These are phyloP conservation scores for Temnothorax longispinosus DNA, from an alignment of 1,140 invertebrate genomes.

Conservation along the genomic window DNA sequence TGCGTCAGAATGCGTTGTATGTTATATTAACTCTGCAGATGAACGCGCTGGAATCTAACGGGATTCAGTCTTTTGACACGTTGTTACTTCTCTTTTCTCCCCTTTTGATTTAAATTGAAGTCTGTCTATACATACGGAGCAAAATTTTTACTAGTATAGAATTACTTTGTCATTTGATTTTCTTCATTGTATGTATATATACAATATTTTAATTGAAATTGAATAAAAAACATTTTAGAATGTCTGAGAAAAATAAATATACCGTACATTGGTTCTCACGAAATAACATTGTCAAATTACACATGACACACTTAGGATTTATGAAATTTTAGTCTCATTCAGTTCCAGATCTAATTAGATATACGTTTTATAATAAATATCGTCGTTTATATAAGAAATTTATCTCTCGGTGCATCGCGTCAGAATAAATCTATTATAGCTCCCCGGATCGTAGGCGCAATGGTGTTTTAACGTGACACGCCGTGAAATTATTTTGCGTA, in stretches of 20 bases:
- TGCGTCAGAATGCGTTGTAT: neutral
- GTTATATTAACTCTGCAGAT: neutral
- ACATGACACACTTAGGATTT: too few relatives aligned
- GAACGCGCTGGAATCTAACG: neutral
- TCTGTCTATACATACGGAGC: neutral
- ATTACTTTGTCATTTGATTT: neutral
- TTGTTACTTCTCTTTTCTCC: neutral
- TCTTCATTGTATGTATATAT: too few relatives aligned
- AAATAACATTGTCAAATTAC: neutral
- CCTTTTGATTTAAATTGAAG: neutral
- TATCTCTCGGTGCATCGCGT: neutral
- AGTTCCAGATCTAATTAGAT: neutral
- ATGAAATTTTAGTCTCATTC: neutral
- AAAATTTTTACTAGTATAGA: neutral
- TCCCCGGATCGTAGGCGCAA: neutral
- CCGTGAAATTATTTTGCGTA: conserved; percentile 64
- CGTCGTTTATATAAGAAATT: neutral
- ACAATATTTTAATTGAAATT: neutral
- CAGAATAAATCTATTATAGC: conserved; percentile 7
- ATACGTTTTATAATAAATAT: neutral
- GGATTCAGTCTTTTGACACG: conserved; percentile 26
- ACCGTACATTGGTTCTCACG: too few relatives aligned
- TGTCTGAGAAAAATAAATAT: neutral
- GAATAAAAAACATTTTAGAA: neutral
- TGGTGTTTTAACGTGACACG: neutral